Evolutionary conservation across 2,888 invertebrate species (phyloP).

Genomic region (Ametastegia equiseti): DNA sequence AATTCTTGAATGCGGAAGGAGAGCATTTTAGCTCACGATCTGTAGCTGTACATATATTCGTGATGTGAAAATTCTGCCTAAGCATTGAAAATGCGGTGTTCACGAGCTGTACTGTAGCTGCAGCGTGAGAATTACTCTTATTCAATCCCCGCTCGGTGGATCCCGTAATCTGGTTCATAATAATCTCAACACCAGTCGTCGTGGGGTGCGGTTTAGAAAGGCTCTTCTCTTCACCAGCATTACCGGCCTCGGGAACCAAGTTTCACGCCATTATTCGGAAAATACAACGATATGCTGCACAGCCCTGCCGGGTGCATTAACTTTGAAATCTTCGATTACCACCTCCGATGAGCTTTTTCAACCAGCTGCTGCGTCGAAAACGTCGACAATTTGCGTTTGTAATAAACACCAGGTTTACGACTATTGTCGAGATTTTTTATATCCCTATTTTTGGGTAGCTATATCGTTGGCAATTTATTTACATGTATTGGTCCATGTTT

Average conservation of each 20-base stretch:
- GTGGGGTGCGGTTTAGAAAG: not conserved
- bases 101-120: not conserved
- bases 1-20: too few species aligned
- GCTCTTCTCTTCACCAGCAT: not conserved
- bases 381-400: not conserved
- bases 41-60: not conserved
- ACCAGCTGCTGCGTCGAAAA: not conserved
- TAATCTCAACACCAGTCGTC: not conserved
- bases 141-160: slow-evolving; percentile 12
- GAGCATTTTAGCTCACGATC: not conserved
- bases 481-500: not conserved
- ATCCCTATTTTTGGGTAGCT: not conserved
- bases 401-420: not conserved
- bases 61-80: not conserved
- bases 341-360: too few species aligned
- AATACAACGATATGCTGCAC: not conserved
- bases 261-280: not conserved
- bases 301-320: too few species aligned
- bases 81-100: not conserved
- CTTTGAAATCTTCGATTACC: not conserved
- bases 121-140: not conserved
- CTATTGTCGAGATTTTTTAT: not conserved
- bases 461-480: too few species aligned
- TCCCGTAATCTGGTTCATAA: not conserved
- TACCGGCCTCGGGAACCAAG: not conserved